Percentiles rank a stretch among this genome's conserved stretches.
Conservation (phyloP, 2,797 vertebrate species). For the Morelia viridis region DNA sequence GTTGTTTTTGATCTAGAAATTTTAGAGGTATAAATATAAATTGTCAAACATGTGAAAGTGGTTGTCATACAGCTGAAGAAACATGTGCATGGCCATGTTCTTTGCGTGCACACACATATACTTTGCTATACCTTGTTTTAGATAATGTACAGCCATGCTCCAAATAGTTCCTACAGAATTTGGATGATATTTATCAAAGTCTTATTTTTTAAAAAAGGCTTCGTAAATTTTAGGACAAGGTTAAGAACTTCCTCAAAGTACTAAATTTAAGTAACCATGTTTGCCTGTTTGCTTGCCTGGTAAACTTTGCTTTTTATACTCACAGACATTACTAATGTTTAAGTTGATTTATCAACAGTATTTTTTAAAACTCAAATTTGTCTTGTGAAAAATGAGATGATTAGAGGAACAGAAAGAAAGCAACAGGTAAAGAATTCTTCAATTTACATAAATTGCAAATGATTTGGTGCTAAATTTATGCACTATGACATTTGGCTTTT, state of each 20-base stretch:
- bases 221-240: conserved; percentile 73
- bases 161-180: conserved; percentile 72
- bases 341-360: conserved; percentile 94
- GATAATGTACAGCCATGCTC: conserved; percentile 71
- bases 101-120: conserved; percentile 62
- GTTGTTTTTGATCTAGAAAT: conserved; percentile 64
- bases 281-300: conserved; percentile 91
- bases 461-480: conserved; percentile 87
- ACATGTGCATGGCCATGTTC: conserved; percentile 69
- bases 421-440: conserved; percentile 93
- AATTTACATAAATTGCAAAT: conserved; percentile 89
- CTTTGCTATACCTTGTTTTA: conserved; percentile 61
- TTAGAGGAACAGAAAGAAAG: conserved; percentile 95
- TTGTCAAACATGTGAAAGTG: conserved; percentile 71
- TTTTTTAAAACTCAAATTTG: conserved; percentile 89
- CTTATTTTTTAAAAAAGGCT: conserved; percentile 54
- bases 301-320: conserved; percentile 93
- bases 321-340: conserved; percentile 97
- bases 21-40: conserved; percentile 64
- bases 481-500: conserved; percentile 90
- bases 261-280: conserved; percentile 85
- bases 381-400: conserved; percentile 92
- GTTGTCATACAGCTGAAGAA: conserved; percentile 43
- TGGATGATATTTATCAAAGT: conserved; percentile 63
- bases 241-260: conserved; percentile 92